These are phyloP conservation scores for Drosophila borborema DNA, from an alignment of 2,888 invertebrate species.

Conservation along the genomic window DNA sequence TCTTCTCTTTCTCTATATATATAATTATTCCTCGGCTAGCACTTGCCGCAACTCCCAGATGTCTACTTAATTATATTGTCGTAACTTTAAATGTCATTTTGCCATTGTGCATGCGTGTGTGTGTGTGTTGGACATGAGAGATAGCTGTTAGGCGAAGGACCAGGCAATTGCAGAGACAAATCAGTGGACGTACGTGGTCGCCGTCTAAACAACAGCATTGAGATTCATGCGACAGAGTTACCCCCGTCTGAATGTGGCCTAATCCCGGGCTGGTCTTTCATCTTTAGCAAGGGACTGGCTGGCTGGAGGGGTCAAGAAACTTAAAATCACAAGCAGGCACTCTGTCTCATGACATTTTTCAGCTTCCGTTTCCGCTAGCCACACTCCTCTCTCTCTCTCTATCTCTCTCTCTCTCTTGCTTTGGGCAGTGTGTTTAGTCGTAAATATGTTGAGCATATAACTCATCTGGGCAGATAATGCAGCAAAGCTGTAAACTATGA, in stretches of 20 bases:
- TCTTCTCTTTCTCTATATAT: conserved; percentile 13
- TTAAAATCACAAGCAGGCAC: conserved; percentile 73
- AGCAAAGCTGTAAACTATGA: conserved; percentile 54
- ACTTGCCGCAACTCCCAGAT: conserved; percentile 64
- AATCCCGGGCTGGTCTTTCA: conserved; percentile 65
- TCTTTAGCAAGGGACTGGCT: conserved; percentile 25
- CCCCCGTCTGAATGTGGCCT: conserved; percentile 41
- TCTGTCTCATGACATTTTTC: conserved; percentile 64
- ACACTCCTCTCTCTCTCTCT: background rate
- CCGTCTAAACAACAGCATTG: conserved; percentile 64
- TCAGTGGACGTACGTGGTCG: conserved; percentile 62
- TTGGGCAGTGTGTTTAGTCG: conserved; percentile 47
- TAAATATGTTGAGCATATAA: conserved; percentile 73
- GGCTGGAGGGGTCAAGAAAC: conserved; percentile 55
- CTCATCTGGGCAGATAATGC: conserved; percentile 68
- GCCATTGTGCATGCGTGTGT: conserved; percentile 58
- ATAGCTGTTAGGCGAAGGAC: conserved; percentile 12
- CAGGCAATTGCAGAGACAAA: conserved; percentile 55
- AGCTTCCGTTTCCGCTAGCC: conserved; percentile 52
- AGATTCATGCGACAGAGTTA: conserved; percentile 72
- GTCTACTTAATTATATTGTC: conserved; percentile 81
- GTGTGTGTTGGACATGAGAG: conserved; percentile 45
- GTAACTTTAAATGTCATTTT: conserved; percentile 82
- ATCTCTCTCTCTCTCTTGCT: background rate
- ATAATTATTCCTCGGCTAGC: conserved; percentile 72